phyloP scores from a whole-genome alignment of 2,888 invertebrate genomes.

The Polia nebulosa region DNA sequence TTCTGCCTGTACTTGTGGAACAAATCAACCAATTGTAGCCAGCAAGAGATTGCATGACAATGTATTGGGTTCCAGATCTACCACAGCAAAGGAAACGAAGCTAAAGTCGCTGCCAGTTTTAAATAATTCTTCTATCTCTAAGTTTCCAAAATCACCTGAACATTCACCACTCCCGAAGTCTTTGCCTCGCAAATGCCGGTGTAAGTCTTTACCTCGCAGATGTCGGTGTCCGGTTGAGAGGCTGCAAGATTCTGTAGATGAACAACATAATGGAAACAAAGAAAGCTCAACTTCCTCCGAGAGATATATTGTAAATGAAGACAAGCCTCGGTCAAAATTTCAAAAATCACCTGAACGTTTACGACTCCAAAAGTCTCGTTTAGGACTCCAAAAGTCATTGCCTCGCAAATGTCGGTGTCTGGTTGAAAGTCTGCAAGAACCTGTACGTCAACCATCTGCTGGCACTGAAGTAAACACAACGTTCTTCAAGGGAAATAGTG shows the following conservation, averaged over 20 bases:
- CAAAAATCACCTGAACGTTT: not conserved
- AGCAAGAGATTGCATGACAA: not conserved
- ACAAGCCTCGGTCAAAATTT: not conserved
- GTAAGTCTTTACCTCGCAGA: not conserved
- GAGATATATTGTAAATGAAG: not conserved
- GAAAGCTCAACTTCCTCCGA: not conserved
- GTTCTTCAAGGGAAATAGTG: not conserved
- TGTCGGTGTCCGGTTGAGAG: not conserved
- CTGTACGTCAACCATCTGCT: not conserved
- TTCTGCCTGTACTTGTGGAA: conserved; percentile 2
- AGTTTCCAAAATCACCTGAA: conserved; percentile 2
- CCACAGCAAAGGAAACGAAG: not conserved
- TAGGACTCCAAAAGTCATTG: not conserved
- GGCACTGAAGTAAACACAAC: not conserved
- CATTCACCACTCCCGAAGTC: not conserved
- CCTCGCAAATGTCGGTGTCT: not conserved
- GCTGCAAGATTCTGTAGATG: not conserved
- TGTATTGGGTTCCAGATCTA: not conserved
- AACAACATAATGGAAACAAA: not conserved
- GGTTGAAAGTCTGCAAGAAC: not conserved
- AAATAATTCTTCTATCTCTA: not conserved
- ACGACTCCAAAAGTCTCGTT: not conserved
- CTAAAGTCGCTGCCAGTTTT: not conserved
- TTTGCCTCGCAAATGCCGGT: not conserved
- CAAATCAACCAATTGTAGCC: not conserved